Evolutionary conservation across 2,888 invertebrate genomes (phyloP), one percentile per base, ranked within the genome.

Genomic region (Nemoura dubitans): DNA sequence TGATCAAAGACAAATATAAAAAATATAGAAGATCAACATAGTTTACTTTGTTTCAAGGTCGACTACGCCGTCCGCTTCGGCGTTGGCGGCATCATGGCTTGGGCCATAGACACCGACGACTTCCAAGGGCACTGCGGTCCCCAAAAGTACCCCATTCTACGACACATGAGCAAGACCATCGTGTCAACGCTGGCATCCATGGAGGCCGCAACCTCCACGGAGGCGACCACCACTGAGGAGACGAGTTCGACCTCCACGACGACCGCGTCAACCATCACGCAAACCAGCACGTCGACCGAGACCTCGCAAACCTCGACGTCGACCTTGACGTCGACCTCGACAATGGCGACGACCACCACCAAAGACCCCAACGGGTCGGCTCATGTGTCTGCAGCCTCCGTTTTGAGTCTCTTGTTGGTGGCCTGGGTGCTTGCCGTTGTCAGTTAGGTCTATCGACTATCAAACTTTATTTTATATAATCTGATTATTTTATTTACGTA

Each of bases 51-150:
- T 21, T 81, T 89, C 25, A 88, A 92, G 91, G 89, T 91, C 0
- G 85, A 91, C 76, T 92, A 90, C 87, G 92, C 91, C 0, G 78
- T 91, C 30, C 88, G 90, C 0, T 88, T 90, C 77, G 90, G 90
- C 0, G 89, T 93, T n/a, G 92, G 91, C 21, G 93, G 93, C 0
- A 90, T 92, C 10, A 93, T 93, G 93, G 89, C 93, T 28, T 93
- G 93, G 93, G 92, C 93, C 0, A 89, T 93, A 43, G 93, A 93
- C 88, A 92, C 92, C 0, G 93, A 93, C 88, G 93, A 93, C 89
- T 93, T 93, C 89, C 87, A 87, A 0, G 92, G 91, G 1, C 86
- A 88, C n/a, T 92, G 91, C 81, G 90, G 90, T 81, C 89, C 90
- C 21, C 88, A 87, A 2, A 26, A 76, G 28, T 84, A 28, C 76